Evolutionary conservation across 1,140 invertebrate genomes (phyloP).

Genomic region (Cyclargus thomasi): DNA sequence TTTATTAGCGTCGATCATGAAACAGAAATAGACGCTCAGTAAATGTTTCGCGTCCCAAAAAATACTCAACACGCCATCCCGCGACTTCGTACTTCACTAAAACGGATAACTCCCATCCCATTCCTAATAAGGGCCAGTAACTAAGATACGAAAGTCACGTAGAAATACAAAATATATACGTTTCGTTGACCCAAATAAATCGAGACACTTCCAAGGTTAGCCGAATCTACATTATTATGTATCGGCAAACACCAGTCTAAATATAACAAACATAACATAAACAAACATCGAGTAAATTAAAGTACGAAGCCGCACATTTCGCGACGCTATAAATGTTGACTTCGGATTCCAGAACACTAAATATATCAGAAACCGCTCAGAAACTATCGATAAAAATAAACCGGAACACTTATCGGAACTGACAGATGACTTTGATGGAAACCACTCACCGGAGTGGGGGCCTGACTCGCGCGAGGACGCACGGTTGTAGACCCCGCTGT

Average conservation of each 20-base stretch:
- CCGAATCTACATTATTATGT: conserved; percentile 6
- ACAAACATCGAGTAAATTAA: conserved; percentile 59
- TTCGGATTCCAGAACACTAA: conserved; percentile 41
- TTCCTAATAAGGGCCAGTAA: conserved; percentile 37
- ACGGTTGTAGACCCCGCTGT: conserved; percentile 75
- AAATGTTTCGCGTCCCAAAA: conserved; percentile 33
- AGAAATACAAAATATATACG: conserved; percentile 35
- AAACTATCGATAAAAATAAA: conserved; percentile 49
- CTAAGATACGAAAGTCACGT: not conserved
- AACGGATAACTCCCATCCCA: conserved; percentile 5
- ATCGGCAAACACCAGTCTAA: conserved; percentile 53
- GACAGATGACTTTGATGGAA: conserved; percentile 26
- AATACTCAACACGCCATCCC: conserved; percentile 8
- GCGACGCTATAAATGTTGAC: conserved; percentile 45
- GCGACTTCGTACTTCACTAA: not conserved
- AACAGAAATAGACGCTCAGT: conserved; percentile 35
- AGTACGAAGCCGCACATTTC: conserved; percentile 42
- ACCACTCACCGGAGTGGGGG: conserved; percentile 67
- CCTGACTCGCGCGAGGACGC: conserved; percentile 76
- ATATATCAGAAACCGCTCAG: conserved; percentile 48
- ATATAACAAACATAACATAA: conserved; percentile 67
- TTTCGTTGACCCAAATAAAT: conserved; percentile 70
- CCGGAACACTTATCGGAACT: conserved; percentile 42
- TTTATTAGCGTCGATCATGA: conserved; percentile 33
- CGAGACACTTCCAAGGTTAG: conserved; percentile 62